Evolutionary conservation across 2,113 vertebrate species (phyloP), one percentile per base, ranked within the genome.

Genomic region (Apaloderma vittatum): DNA sequence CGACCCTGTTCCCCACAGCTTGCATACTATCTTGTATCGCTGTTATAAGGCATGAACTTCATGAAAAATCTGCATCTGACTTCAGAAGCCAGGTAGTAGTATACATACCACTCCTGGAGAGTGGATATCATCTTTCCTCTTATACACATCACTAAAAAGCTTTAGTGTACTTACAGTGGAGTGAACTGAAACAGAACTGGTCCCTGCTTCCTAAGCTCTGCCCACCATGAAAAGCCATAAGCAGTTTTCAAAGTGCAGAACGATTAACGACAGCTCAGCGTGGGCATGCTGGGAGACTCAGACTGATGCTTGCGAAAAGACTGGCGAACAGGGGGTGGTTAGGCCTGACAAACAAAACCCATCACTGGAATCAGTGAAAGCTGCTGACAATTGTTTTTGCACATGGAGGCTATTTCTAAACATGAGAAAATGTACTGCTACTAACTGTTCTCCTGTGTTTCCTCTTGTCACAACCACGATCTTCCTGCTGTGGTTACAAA

Each of bases 341-440:
- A 90, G 84, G 57, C 79, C 32, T 63, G 48, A 57, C 73, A 96
- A 88, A 94, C 55, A 95, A 78, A 68, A 75, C 86, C 57, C 49
- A 59, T 37, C 58, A 62, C 45, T 51, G 71, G 83, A 88, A 30
- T 91, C 10, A 8, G 46, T 87, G 77, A 78, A 92, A 94, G 92
- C 74, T 79, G 70, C 86, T 94, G 94, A 96, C 55, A 22, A 11
- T 14, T 19, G 45, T 12, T 90, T 89, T 86, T 48, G 15, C 32
- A 21, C 2, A 57, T 37, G 32, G 12, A 80, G 32, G 37, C 7
- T 84, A 58, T 55, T 86, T 93, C 75, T 68, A 93, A 68, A n/a
- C 79, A 40, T 1, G 10, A 94, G 24, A 80, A 95, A 82, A 68
- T 79, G 29, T 66, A 84, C 9, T 54, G 54, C 75, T 68, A 15